phyloP scores from a whole-genome alignment of 2,113 vertebrate genomes.

The Ailurus styani region DNA sequence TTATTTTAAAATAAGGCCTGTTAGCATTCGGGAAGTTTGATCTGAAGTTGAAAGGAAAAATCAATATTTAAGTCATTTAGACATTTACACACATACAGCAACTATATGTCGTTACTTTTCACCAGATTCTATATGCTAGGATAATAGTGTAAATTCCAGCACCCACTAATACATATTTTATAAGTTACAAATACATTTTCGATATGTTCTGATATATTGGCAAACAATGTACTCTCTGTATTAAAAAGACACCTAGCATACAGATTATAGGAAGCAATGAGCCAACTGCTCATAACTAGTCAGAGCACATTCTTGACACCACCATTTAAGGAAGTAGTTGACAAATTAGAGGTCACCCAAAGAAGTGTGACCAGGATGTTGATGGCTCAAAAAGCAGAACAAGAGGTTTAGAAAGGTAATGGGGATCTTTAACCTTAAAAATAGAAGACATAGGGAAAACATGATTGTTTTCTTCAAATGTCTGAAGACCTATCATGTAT shows the following conservation, averaged over 20 bases:
- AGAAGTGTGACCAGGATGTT: not conserved
- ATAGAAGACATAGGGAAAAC: not conserved
- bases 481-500: not conserved
- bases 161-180: constrained; percentile 19
- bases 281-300: not conserved
- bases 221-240: not conserved
- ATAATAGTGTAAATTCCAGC: constrained; percentile 6
- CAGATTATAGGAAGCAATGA: not conserved
- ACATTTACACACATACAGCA: constrained; percentile 35
- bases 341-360: constrained; percentile 23
- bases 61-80: constrained; percentile 47
- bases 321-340: not conserved
- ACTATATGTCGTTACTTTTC: constrained; percentile 1
- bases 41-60: not conserved
- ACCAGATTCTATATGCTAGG: not conserved
- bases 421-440: not conserved
- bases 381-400: not conserved
- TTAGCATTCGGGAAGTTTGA: constrained; percentile 9
- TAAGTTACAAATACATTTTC: constrained; percentile 22
- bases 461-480: not conserved
- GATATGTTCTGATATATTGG: not conserved
- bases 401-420: not conserved
- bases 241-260: not conserved
- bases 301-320: not conserved
- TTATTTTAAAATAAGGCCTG: constrained; percentile 24